These are phyloP conservation scores for Lerema accius DNA, from an alignment of 1,140 invertebrate genomes.

Conservation along the genomic window DNA sequence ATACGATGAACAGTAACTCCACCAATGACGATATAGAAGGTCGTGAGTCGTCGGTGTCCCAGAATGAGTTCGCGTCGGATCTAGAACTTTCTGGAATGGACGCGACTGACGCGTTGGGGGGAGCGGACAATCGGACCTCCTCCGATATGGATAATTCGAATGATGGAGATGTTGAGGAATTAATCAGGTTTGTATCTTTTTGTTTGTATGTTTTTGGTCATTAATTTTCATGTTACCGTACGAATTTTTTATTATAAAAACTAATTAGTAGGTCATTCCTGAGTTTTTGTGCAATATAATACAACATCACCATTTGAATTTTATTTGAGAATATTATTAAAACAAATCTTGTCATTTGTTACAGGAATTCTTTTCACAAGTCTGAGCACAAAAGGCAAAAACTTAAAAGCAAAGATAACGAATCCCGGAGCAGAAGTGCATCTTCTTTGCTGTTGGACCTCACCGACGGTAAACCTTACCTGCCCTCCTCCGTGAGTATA, in stretches of 20 bases:
- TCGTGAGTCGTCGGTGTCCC: constrained; percentile 82
- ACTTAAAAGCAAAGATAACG: constrained; percentile 74
- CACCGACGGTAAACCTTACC: constrained; percentile 84
- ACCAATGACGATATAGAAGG: constrained; percentile 80
- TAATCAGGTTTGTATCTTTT: constrained; percentile 82
- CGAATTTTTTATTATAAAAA: too few species aligned
- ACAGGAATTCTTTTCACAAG: constrained; percentile 82
- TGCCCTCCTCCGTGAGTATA: constrained; percentile 90
- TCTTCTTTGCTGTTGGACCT: constrained; percentile 80
- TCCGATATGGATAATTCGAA: constrained; percentile 85
- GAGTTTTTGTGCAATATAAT: too few species aligned
- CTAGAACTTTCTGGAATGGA: constrained; percentile 86
- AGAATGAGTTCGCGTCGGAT: constrained; percentile 84
- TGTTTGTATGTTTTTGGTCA: too few species aligned
- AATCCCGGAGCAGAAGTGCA: constrained; percentile 57
- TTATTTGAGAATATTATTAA: too few species aligned
- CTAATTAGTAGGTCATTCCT: too few species aligned
- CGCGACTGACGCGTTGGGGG: constrained; percentile 81
- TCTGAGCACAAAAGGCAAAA: constrained; percentile 82
- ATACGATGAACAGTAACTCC: constrained; percentile 76
- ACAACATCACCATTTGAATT: too few species aligned
- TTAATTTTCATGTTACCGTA: too few species aligned
- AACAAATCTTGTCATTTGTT: constrained; percentile 43
- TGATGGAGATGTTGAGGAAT: constrained; percentile 84
- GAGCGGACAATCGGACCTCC: constrained; percentile 75